Conservation (phyloP, 2,888 invertebrate genomes). For the Bruchidius siliquastri region DNA sequence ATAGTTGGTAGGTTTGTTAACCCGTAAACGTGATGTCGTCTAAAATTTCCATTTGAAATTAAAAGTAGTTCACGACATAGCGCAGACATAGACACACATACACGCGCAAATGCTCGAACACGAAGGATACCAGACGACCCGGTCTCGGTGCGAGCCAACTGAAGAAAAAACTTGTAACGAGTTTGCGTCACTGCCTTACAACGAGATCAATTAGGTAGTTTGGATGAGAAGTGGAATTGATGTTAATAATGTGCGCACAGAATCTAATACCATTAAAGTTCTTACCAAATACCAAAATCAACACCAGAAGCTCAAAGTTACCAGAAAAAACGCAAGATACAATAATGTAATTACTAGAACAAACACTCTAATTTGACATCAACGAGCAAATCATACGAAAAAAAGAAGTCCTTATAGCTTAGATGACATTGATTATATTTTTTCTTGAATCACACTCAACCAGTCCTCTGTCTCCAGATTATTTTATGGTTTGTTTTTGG, state of each 20-base stretch:
- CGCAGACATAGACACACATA: neutral
- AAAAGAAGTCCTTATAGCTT: too few species aligned
- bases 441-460: too few species aligned
- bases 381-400: too few species aligned
- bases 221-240: neutral
- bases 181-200: neutral
- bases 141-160: neutral
- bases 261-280: too few species aligned
- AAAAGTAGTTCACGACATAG: conserved; percentile 25
- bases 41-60: conserved; percentile 26
- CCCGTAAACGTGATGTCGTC: conserved; percentile 22
- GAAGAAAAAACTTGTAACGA: neutral
- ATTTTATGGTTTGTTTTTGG: too few species aligned
- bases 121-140: neutral
- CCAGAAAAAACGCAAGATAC: too few species aligned
- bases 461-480: too few species aligned
- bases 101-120: neutral
- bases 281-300: too few species aligned
- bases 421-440: too few species aligned
- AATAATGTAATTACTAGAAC: too few species aligned
- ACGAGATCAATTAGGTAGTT: neutral
- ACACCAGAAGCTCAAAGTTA: too few species aligned
- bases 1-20: neutral
- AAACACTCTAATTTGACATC: too few species aligned
- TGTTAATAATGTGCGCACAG: neutral